Percentiles rank a stretch among this genome's conserved stretches.
Evolutionary conservation across 1,140 invertebrate genomes (phyloP).

Genomic region (Hylaeus anthracinus): DNA sequence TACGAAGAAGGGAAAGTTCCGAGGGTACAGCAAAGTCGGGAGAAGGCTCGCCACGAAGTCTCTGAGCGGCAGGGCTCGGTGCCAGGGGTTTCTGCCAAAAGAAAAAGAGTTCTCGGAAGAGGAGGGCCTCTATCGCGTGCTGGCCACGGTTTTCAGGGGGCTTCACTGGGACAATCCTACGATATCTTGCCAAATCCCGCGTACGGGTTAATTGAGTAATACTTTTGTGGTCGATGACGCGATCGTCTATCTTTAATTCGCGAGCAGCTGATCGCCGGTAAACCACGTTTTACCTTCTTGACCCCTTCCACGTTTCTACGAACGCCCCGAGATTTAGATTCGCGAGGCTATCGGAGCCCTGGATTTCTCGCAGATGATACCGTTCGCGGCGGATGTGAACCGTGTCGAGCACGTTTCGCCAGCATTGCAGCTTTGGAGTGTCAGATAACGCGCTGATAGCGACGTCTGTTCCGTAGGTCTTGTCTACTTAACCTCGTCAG

Average conservation of each 20-base stretch:
- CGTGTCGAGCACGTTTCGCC: too few species aligned
- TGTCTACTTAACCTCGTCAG: too few species aligned
- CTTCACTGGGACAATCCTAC: slow-evolving; percentile 15
- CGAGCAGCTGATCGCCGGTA: slow-evolving; percentile 11
- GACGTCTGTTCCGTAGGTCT: too few species aligned
- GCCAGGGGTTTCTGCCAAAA: slow-evolving; percentile 57
- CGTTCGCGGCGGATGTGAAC: too few species aligned
- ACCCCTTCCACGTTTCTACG: background rate
- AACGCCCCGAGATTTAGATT: too few species aligned
- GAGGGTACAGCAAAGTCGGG: background rate
- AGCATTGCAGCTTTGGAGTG: too few species aligned
- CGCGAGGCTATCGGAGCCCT: too few species aligned
- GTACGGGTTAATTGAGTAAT: slow-evolving; percentile 59
- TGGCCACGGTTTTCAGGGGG: slow-evolving; percentile 42
- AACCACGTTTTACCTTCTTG: slow-evolving; percentile 13
- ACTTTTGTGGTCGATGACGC: slow-evolving; percentile 39
- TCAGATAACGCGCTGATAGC: too few species aligned
- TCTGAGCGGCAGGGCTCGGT: slow-evolving; percentile 44
- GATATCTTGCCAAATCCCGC: slow-evolving; percentile 52
- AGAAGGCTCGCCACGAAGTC: slow-evolving; percentile 53
- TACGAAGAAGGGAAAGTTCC: background rate
- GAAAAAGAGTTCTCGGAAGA: slow-evolving; percentile 56
- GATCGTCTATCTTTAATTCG: slow-evolving; percentile 40
- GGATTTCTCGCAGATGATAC: too few species aligned
- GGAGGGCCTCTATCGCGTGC: slow-evolving; percentile 17